These are phyloP conservation scores for Shargacucullia verbasci DNA, from an alignment of 2,888 invertebrate genomes.

Conservation along the genomic window DNA sequence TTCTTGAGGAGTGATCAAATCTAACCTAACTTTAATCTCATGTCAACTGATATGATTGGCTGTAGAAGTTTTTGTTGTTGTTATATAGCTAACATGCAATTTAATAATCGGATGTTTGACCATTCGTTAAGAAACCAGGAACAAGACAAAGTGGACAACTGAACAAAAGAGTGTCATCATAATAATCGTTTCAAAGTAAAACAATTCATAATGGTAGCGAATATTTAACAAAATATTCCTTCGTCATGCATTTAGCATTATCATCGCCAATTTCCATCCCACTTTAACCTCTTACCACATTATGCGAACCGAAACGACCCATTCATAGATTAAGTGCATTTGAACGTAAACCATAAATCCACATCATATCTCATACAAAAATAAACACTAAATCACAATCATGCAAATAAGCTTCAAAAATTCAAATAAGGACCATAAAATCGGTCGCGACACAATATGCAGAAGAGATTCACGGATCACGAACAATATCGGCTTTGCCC, in stretches of 20 bases:
- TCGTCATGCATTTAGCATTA: slow-evolving; percentile 37
- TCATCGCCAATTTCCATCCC: slow-evolving; percentile 39
- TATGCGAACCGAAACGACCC: slow-evolving; percentile 54
- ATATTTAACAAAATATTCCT: neutral
- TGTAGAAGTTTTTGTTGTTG: no score
- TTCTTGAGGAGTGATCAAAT: no score
- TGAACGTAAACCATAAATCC: slow-evolving; percentile 74
- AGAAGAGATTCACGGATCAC: slow-evolving; percentile 67
- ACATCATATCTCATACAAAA: slow-evolving; percentile 70
- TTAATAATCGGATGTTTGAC: no score
- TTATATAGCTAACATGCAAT: no score
- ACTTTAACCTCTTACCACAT: slow-evolving; percentile 52
- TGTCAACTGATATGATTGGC: no score
- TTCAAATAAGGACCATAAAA: slow-evolving; percentile 86
- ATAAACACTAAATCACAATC: slow-evolving; percentile 85
- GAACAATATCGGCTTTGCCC: slow-evolving; percentile 71
- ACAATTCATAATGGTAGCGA: no score
- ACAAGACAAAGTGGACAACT: no score
- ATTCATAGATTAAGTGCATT: slow-evolving; percentile 71
- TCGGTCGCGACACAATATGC: slow-evolving; percentile 81
- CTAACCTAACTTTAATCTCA: no score
- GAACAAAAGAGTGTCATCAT: no score
- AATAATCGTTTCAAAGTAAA: no score
- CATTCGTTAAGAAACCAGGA: no score
- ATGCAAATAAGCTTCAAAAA: slow-evolving; percentile 86